A percentile compares a stretch with the other conserved stretches of the same genome.
These are phyloP conservation scores for Mus spicilegus DNA, from an alignment of 2,113 vertebrate species.

Conservation along the genomic window DNA sequence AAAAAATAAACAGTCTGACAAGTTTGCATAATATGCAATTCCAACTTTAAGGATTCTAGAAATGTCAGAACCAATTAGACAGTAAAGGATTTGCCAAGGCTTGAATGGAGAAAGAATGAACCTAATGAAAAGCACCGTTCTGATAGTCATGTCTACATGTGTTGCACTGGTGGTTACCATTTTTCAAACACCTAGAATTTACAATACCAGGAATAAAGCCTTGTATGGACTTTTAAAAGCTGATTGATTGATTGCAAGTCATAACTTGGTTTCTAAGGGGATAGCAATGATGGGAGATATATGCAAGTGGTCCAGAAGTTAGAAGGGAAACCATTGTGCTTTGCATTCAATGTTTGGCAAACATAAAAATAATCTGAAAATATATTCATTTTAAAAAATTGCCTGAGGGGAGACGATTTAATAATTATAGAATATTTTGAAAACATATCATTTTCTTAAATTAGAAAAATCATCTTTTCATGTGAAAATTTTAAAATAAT, in stretches of 20 bases:
- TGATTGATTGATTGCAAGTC: neutral
- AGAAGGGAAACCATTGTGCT: neutral
- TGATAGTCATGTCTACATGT: neutral
- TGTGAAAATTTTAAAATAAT: neutral
- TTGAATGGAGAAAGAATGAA: neutral
- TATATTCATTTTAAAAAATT: neutral
- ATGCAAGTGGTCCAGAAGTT: neutral
- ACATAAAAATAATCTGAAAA: neutral
- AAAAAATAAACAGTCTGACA: neutral
- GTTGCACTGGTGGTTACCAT: neutral
- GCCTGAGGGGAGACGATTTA: neutral
- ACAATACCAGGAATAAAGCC: neutral
- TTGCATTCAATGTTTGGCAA: neutral
- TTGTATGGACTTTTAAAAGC: neutral
- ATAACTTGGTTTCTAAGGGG: rapidly evolving
- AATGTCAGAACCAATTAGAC: neutral
- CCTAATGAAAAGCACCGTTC: neutral
- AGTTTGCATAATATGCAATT: neutral
- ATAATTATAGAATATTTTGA: neutral
- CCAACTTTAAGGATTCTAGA: neutral
- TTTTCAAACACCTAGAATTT: neutral
- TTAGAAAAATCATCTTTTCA: neutral
- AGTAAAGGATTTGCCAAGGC: neutral
- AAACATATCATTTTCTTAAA: neutral
- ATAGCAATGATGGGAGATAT: neutral